Evolutionary conservation across 2,797 vertebrate genomes (phyloP).

Genomic region (Anguilla marmorata): DNA sequence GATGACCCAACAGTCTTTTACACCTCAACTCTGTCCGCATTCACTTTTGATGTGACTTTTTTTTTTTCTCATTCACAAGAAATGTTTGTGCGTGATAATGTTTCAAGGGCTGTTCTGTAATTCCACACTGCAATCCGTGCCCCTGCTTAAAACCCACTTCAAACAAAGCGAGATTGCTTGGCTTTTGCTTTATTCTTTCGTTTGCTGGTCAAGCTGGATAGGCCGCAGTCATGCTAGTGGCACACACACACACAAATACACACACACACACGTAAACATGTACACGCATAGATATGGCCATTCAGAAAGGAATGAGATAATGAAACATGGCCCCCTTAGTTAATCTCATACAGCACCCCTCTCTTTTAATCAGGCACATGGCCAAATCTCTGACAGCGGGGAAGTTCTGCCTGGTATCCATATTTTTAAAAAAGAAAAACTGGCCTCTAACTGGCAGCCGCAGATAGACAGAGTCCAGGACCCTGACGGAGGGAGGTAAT

Average conservation of each 20-base stretch:
- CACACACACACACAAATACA: slow-evolving; percentile 18
- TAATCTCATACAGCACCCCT: neutral
- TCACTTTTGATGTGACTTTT: neutral
- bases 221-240: neutral
- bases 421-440: slow-evolving; percentile 4
- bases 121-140: neutral
- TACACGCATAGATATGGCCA: neutral
- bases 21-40: slow-evolving; percentile 5
- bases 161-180: neutral
- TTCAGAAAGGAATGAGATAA: neutral
- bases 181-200: neutral
- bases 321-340: neutral
- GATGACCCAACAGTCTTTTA: neutral
- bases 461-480: neutral
- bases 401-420: neutral
- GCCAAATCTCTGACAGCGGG: neutral
- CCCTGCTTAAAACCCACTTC: neutral
- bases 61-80: neutral
- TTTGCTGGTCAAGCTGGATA: neutral
- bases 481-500: neutral
- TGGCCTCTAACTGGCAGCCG: neutral
- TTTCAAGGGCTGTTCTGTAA: neutral
- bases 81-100: neutral
- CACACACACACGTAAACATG: neutral
- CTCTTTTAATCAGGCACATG: neutral